Conservation (phyloP, 2,797 vertebrate genomes). For the Bovichtus diacanthus region DNA sequence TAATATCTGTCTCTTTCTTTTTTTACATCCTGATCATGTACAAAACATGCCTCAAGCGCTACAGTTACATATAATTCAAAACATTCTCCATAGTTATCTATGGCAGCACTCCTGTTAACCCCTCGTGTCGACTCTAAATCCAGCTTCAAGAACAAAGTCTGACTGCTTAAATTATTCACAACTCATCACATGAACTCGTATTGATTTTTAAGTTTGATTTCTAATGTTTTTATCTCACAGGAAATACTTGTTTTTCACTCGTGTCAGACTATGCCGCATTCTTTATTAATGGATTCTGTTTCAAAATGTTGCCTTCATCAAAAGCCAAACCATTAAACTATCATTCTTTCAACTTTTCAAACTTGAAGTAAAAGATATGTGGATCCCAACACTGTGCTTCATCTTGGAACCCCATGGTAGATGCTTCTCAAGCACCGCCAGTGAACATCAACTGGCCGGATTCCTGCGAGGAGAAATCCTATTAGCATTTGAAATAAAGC, state of each 20-base stretch:
- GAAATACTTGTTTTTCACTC: conserved; percentile 1
- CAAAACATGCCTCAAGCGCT: background rate
- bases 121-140: background rate
- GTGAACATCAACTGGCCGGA: conserved; percentile 31
- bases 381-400: background rate
- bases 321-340: conserved; percentile 7
- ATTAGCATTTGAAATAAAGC: conserved; percentile 69
- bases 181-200: background rate
- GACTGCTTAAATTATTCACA: background rate
- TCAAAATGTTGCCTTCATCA: conserved; percentile 8
- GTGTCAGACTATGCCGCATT: background rate
- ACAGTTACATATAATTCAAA: background rate
- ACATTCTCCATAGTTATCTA: background rate
- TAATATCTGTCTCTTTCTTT: background rate
- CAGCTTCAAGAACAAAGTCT: background rate
- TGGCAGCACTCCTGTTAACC: background rate
- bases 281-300: conserved; percentile 23
- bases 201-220: background rate
- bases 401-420: conserved; percentile 12
- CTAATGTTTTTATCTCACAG: background rate
- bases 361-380: background rate
- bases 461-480: conserved; percentile 33
- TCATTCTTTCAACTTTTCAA: conserved; percentile 7
- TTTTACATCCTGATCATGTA: background rate
- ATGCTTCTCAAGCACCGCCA: background rate